Base-by-base conservation (phyloP, 2,888 invertebrate species). In the Trissolcus brochymenae region DNA sequence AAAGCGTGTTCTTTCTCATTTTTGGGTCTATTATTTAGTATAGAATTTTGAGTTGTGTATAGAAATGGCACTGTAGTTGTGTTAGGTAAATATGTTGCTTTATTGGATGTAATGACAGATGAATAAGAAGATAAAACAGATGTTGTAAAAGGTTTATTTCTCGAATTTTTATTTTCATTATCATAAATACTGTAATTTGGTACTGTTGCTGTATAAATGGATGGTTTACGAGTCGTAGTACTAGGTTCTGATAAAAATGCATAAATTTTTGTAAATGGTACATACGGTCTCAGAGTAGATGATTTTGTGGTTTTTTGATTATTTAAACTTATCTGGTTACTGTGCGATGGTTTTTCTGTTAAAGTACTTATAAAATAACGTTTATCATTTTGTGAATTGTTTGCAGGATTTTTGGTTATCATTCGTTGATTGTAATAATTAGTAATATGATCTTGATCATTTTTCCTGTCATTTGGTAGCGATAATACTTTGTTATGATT, bases 1-100 rank as follows among this genome's bases (percentile, higher is more conserved):
- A 94, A 91, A 0, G 94, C 92, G 83, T 94, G 93, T 81, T 94
- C 93, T 65, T 92, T 91, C 66, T 94, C 92, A 1, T 84, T 83
- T 88, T 87, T 0, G 86, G 89, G 83, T 60, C 85, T 80, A 4
- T 79, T 82, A 3, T 83, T 81, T 4, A 85, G 56, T 25, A 70
- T 67, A 13, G 75, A 79, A 54, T 78, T 82, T 25, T 82, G 82
- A 0, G 80, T 76, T 0, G 82, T 71, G 16, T 82, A 79, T 0
- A 81, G 55, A 4, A 82, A 55, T 2, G 79, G 50, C 9, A 64
- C 75, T 4, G 83, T 81, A 7, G 83, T 84, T 56, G 82, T 82
- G 59, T 84, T 83, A 6, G 85, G 85, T 25, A 86, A 65, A 64
- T 85, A 85, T 14, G 85, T 83, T 11, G 83, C 83, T 61, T 82